A percentile compares a stretch with the other conserved stretches of the same genome.
phyloP scores from a whole-genome alignment of 2,797 vertebrate genomes.

The Thaleichthys pacificus region DNA sequence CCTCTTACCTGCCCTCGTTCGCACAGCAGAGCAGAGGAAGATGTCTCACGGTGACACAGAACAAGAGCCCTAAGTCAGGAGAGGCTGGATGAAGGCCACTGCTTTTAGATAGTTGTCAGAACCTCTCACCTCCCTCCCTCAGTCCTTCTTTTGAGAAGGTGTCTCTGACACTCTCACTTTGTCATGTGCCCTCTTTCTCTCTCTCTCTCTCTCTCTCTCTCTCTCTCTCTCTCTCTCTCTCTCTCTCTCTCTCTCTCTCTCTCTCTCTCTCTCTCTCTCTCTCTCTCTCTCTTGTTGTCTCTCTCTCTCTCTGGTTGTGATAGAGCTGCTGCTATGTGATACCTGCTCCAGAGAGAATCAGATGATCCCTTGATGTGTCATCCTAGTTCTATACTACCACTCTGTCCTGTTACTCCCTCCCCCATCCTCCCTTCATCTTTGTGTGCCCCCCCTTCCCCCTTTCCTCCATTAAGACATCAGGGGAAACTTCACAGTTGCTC shows the following conservation, averaged over 20 bases:
- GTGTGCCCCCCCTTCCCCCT: not conserved
- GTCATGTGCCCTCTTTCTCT: not conserved
- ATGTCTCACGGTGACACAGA: not conserved
- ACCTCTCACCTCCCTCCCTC: conserved; percentile 4
- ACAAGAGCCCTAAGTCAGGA: not conserved
- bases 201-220: too few species aligned
- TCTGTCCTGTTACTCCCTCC: not conserved
- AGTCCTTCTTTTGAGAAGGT: not conserved
- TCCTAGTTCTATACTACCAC: not conserved
- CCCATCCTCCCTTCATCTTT: not conserved
- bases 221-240: too few species aligned
- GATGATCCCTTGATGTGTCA: not conserved
- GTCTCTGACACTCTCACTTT: not conserved
- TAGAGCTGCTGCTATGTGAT: too few species aligned
- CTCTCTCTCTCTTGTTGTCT: not conserved
- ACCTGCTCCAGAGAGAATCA: not conserved
- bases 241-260: too few species aligned
- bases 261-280: not conserved
- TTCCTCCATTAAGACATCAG: not conserved
- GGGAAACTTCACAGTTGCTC: not conserved
- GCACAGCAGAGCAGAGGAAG: not conserved
- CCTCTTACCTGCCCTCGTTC: too few species aligned
- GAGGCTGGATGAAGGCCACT: not conserved
- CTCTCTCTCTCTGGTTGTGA: too few species aligned
- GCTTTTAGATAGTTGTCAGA: conserved; percentile 5